A percentile compares a stretch with the other conserved stretches of the same genome.
Conservation (phyloP, 2,797 vertebrate species). For the Cirrhinus molitorella region DNA sequence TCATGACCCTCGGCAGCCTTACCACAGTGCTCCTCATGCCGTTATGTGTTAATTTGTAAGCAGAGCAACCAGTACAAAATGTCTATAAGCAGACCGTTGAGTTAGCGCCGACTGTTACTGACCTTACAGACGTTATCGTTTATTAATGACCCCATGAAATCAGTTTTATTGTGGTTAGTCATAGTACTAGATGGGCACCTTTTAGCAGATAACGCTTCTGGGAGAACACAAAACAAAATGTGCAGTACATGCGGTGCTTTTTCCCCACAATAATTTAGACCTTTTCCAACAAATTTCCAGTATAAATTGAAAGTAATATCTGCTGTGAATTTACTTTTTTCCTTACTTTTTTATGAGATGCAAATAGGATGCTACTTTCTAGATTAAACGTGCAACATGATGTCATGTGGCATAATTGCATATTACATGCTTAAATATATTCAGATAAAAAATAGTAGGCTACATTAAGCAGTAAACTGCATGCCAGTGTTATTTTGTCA, state of each 20-base stretch:
- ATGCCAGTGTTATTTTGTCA: background rate
- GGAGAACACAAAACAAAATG: background rate
- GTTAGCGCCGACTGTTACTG: background rate
- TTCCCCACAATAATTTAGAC: background rate
- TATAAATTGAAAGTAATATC: background rate
- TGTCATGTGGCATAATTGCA: background rate
- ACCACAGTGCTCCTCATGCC: background rate
- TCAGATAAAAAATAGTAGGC: background rate
- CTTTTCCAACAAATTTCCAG: background rate
- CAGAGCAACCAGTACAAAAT: background rate
- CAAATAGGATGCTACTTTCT: background rate
- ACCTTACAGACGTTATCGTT: background rate
- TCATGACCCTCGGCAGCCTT: background rate
- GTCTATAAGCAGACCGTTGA: background rate
- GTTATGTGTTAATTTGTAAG: constrained; percentile 36
- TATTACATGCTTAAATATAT: background rate
- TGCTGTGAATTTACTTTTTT: too few species aligned
- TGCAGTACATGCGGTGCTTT: background rate
- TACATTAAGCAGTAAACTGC: background rate
- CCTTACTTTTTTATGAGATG: background rate
- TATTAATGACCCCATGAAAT: background rate
- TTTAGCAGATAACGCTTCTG: background rate
- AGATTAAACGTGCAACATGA: background rate
- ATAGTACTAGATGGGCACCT: background rate
- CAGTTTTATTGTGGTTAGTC: background rate